Conservation (phyloP, 2,113 vertebrate species). For the Pavo muticus region DNA sequence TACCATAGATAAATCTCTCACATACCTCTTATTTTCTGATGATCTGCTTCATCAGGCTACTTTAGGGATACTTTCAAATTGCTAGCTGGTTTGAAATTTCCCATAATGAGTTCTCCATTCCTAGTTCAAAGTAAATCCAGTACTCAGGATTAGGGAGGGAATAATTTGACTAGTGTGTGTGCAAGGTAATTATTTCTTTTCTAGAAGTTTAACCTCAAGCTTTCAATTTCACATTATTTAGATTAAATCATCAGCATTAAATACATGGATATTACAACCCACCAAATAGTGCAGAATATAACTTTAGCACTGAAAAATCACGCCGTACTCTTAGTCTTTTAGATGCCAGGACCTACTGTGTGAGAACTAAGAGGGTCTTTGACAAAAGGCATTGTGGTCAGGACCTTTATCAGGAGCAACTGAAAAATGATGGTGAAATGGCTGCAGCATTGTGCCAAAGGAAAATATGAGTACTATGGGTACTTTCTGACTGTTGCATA, state of each 20-base stretch:
- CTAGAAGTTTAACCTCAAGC: slow-evolving; percentile 7
- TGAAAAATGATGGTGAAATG: neutral
- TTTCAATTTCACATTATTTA: slow-evolving; percentile 17
- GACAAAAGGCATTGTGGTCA: neutral
- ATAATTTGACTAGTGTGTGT: neutral
- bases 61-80: slow-evolving; percentile 19
- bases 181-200: slow-evolving; percentile 30
- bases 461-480: neutral
- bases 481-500: neutral
- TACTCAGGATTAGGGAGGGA: neutral
- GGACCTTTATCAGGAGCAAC: neutral
- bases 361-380: neutral
- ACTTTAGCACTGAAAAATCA: neutral
- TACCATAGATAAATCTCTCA: neutral
- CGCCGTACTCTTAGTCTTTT: neutral
- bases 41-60: neutral
- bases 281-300: neutral
- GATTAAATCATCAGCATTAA: neutral
- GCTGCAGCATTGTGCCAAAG: neutral
- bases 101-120: slow-evolving; percentile 5
- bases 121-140: slow-evolving; percentile 4
- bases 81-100: neutral
- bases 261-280: neutral
- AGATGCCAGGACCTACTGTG: neutral
- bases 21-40: neutral